Evolutionary conservation across 2,888 invertebrate genomes (phyloP).

Genomic region (Mesorhabditis spiculigera): DNA sequence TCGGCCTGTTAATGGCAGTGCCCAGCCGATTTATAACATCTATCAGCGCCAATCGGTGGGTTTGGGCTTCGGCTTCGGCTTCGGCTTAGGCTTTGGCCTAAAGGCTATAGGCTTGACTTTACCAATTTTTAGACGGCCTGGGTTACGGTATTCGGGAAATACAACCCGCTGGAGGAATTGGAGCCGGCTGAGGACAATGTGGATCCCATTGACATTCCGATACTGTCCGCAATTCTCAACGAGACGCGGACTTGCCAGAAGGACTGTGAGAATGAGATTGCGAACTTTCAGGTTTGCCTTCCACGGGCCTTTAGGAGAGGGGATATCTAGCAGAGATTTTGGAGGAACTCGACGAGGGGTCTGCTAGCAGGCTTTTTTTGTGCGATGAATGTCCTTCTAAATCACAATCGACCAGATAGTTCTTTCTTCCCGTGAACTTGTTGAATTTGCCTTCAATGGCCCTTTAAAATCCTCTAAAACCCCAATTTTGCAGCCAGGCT

Average conservation of each 20-base stretch:
- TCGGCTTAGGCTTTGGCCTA: neutral
- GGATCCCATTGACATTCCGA: neutral
- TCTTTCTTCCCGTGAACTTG: too few species aligned
- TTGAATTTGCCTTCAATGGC: too few species aligned
- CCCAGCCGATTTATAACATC: neutral
- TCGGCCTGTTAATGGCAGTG: neutral
- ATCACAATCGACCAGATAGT: too few species aligned
- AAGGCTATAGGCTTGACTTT: neutral
- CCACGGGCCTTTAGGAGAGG: neutral
- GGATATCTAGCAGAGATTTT: neutral
- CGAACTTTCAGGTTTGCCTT: conserved; percentile 2
- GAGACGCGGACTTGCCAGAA: neutral
- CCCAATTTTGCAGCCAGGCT: too few species aligned
- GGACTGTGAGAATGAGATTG: neutral
- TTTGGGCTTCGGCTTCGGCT: neutral
- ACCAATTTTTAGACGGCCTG: neutral
- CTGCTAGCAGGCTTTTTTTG: too few species aligned
- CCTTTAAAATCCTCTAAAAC: too few species aligned
- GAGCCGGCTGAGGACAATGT: neutral
- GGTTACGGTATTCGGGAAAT: neutral
- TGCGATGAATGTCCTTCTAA: too few species aligned
- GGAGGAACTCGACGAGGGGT: neutral
- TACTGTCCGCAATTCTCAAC: neutral
- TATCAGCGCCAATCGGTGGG: neutral
- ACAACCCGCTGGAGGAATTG: neutral